Base-by-base conservation (phyloP, 2,888 invertebrate species). In the Tinea pellionella region DNA sequence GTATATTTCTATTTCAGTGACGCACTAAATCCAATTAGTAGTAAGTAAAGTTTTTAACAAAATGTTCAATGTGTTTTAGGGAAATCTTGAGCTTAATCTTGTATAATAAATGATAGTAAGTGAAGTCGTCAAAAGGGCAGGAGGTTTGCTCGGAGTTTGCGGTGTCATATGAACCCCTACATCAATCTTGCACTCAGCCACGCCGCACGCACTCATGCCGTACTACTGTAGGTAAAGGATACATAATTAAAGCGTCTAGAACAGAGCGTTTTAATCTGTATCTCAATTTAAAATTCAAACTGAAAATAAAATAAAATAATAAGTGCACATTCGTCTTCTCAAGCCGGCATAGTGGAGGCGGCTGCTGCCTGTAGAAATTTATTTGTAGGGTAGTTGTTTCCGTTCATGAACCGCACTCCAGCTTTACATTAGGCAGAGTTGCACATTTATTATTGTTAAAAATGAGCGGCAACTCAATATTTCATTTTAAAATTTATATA, bases 91-190 rank as follows among this genome's bases (percentile, higher is more conserved):
- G 11, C 53, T 24, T 24, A 53, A 53, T 53, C 53, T 53, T 6
- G 53, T 53, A 51, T 56, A 32, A 57, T 57, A 57, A 57, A 57
- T 32, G 30, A 57, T 57, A 71, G 80, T 81, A 83, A 85, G 83
- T 84, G 78, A 82, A 86, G 84, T 84, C 82, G 80, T 86, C 85
- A 83, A 79, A 82, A 82, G 84, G 84, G 82, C 78, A 77, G 71
- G 69, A 69, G 73, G 71, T 75, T 76, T 77, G 68, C 71, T 76
- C 74, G 75, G 78, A 78, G 77, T 74, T 75, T 74, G 75, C 76
- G 72, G 73, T 84, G 82, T 80, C 85, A 84, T 85, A 84, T 82
- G 59, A 59, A 59, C 59, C 59, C 32, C 30, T 43, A 42, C 47
- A 59, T 59, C 59, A 59, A 59, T 59, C 59, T 59, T 47, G 59